Conservation (phyloP, 2,888 invertebrate species). For the Patella depressa region DNA sequence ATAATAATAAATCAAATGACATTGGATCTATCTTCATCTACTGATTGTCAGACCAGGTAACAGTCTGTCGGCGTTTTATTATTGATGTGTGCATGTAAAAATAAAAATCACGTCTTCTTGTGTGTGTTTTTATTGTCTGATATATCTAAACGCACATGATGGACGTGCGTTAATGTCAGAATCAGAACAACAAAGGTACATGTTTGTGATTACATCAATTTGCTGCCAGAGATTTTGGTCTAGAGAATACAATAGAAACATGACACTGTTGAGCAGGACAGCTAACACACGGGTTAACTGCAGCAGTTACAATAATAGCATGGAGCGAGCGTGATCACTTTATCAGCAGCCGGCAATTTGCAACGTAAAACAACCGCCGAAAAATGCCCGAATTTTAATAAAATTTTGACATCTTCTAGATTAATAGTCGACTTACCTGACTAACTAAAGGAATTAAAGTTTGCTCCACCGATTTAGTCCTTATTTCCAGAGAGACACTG, state of each 20-base stretch:
- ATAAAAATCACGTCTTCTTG: background rate
- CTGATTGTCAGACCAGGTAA: too few species aligned
- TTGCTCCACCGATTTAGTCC: constrained; percentile 94
- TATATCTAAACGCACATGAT: too few species aligned
- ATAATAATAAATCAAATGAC: too few species aligned
- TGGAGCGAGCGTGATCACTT: background rate
- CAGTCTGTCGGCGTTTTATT: too few species aligned
- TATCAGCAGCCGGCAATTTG: background rate
- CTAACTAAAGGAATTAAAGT: constrained; percentile 93
- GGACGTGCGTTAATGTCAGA: too few species aligned
- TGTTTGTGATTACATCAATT: background rate
- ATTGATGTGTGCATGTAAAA: too few species aligned
- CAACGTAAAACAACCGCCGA: background rate
- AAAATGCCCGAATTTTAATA: background rate
- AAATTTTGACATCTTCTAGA: background rate
- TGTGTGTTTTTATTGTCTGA: background rate
- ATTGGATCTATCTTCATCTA: too few species aligned
- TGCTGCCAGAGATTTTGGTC: background rate
- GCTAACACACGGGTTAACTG: too few species aligned
- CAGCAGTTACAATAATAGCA: too few species aligned
- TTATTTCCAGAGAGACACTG: constrained; percentile 80
- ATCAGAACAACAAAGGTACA: too few species aligned
- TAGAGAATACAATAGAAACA: background rate
- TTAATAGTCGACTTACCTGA: constrained; percentile 80
- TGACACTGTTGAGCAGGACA: background rate